Evolutionary conservation across 2,888 invertebrate genomes (phyloP), one percentile per base, ranked within the genome.

Genomic region (Bellardia bayeri): DNA sequence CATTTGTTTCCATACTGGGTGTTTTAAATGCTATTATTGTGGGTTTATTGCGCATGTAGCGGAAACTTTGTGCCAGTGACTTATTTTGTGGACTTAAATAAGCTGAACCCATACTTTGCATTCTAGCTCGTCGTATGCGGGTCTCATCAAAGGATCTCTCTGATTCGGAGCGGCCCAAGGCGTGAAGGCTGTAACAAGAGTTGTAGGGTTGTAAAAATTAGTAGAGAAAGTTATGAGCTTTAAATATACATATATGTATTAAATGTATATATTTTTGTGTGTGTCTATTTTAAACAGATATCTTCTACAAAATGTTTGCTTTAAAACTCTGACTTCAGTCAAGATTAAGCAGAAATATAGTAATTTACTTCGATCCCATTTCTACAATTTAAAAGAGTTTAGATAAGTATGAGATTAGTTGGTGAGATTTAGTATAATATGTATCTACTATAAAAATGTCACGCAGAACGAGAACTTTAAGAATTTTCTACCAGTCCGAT

Each of bases 1-100:
- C 96, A 90, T 95, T 95, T 90, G 96, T 95, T 89, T 97, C 97
- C 80, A 96, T 93, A 92, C 96, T 96, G 2, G 98, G 98, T 2
- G 97, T 97, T 93, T 97, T 97, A 92, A 97, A 97, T 0, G 97
- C 97, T 71, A 98, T 97, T 88, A 98, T 97, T 0, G 97, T 97
- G 0, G 98, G 98, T 90, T 98, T 98, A 89, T 96, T 96, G 64
- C 98, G 94, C 97, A 98, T 97, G 92, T 98, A 98, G n/a, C 97
- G 95, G 94, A 98, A 98, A 92, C 97, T 97, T 91, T 97, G 97
- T 0, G 97, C 97, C 86, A 97, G 94, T 0, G 97, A 96, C 90
- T 96, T 96, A 91, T 97, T 96, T 91, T 97, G 97, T 0, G 97
- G 97, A 90, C 96, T 96, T 66, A 96, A 93, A 92, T 97, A 96